A percentile compares a stretch with the other conserved stretches of the same genome.
Conservation (phyloP, 2,113 vertebrate species). For the Ibidorhyncha struthersii region DNA sequence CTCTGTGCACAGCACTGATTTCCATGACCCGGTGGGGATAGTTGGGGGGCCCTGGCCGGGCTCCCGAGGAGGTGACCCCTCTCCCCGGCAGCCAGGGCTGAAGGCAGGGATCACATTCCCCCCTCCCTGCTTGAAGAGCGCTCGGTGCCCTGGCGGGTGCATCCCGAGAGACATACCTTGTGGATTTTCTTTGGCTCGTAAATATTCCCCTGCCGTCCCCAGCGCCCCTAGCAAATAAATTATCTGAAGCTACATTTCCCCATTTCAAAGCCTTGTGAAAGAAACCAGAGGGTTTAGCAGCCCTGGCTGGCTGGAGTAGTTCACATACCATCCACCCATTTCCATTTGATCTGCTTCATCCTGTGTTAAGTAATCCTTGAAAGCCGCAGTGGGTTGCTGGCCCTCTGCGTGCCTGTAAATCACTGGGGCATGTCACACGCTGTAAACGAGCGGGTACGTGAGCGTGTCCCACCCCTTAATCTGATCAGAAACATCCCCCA, state of each 20-base stretch:
- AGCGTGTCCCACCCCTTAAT: neutral
- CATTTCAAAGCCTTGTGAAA: constrained; percentile 39
- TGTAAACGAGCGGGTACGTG: rapidly evolving
- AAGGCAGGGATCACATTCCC: neutral
- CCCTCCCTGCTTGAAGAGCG: rapidly evolving
- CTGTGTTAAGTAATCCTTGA: constrained; percentile 12
- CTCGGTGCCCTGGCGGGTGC: rapidly evolving
- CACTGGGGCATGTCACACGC: neutral
- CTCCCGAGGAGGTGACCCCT: neutral
- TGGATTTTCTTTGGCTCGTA: neutral
- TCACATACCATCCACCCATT: constrained; percentile 26
- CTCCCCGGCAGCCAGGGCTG: neutral
- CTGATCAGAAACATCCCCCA: neutral
- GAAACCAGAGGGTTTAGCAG: constrained; percentile 51
- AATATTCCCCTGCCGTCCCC: neutral
- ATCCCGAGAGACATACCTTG: neutral
- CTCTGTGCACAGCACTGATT: neutral
- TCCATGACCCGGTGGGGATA: neutral
- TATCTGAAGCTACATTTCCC: neutral
- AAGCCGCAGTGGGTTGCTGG: neutral
- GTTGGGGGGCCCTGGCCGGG: neutral
- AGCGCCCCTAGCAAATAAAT: constrained; percentile 21
- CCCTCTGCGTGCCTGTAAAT: neutral
- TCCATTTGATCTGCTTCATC: constrained; percentile 29
- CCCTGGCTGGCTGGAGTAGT: neutral